Evolutionary conservation across 1,140 invertebrate species (phyloP).

Genomic region (Reticulitermes speratus): DNA sequence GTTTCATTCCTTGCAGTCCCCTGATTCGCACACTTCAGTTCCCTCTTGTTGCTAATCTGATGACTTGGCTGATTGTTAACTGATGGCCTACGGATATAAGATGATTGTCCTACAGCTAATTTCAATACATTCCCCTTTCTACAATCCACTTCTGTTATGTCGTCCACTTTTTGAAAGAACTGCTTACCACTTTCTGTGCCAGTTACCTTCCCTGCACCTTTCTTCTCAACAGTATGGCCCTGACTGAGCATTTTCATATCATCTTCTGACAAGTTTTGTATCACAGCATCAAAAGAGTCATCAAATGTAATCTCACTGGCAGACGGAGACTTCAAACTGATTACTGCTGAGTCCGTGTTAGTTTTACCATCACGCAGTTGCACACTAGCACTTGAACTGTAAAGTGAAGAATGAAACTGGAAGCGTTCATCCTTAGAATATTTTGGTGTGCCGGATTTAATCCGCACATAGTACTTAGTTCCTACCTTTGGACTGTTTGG

Average conservation of each 20-base stretch:
- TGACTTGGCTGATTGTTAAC: neutral
- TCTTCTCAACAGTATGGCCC: neutral
- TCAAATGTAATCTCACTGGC: neutral
- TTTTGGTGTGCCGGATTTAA: neutral
- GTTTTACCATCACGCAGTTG: neutral
- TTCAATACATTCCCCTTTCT: neutral
- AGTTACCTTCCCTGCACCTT: neutral
- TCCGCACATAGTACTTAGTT: neutral
- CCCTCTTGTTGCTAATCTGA: neutral
- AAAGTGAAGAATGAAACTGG: neutral
- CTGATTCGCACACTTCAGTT: neutral
- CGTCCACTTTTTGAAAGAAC: neutral
- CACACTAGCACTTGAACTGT: neutral
- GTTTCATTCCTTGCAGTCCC: neutral
- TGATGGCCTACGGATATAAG: neutral
- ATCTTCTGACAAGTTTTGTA: neutral
- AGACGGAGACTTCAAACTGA: neutral
- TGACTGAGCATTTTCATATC: slow-evolving; percentile 3
- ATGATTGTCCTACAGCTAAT: neutral
- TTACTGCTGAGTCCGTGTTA: neutral
- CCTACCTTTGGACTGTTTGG: neutral
- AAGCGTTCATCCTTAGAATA: neutral
- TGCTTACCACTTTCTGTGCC: too few species aligned
- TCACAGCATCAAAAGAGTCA: slow-evolving; percentile 6
- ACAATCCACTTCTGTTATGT: neutral